phyloP scores from a whole-genome alignment of 2,113 vertebrate species.

The Lynx canadensis region DNA sequence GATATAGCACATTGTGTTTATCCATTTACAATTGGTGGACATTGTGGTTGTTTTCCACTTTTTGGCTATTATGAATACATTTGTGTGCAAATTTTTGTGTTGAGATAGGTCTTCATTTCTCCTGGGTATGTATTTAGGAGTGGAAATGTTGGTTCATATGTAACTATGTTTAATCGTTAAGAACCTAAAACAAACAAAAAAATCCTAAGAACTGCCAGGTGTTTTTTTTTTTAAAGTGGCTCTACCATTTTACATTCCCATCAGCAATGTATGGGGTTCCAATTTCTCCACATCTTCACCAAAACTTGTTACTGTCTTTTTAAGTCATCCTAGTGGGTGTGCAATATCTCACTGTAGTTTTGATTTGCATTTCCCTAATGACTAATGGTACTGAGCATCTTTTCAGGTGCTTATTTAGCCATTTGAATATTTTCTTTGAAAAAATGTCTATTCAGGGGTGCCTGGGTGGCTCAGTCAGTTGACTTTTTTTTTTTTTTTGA shows the following conservation, averaged over 20 bases:
- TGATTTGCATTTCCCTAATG: slow-evolving; percentile 17
- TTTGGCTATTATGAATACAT: neutral
- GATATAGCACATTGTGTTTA: neutral
- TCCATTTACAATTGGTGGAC: neutral
- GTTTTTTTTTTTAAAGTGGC: neutral
- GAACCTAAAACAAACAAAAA: neutral
- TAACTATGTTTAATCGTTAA: neutral
- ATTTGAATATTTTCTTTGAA: neutral
- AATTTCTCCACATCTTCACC: neutral
- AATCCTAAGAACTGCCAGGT: neutral
- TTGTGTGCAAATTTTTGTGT: neutral
- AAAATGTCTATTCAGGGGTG: neutral
- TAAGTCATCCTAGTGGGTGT: neutral
- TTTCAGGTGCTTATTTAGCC: neutral
- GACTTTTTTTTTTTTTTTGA: no score
- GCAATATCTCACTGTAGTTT: neutral
- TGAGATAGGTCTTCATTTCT: neutral
- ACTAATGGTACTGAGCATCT: neutral
- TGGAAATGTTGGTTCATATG: neutral
- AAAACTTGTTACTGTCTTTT: neutral
- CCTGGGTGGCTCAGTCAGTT: no score
- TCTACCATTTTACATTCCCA: neutral
- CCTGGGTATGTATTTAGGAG: neutral
- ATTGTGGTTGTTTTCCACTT: neutral
- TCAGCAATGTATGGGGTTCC: neutral